Evolutionary conservation across 2,797 vertebrate species (phyloP), one percentile per base, ranked within the genome.

Genomic region (Acanthurus lineatus): DNA sequence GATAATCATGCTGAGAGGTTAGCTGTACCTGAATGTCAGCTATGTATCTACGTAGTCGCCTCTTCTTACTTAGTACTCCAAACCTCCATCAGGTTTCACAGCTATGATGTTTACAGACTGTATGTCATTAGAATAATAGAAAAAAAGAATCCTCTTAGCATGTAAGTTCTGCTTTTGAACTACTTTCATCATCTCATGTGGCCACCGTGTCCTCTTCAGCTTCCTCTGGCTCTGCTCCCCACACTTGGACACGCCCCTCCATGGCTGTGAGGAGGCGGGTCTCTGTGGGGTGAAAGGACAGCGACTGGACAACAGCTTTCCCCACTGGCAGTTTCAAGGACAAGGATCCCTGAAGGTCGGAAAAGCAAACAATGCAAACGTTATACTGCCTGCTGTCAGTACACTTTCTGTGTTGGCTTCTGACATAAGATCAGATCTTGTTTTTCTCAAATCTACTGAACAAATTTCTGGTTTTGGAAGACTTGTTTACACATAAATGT

Each of bases 201-300:
- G 68, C 67, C 70, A 17, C 35, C 0, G 12, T 51, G 0, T 86
- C 84, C 42, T 81, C 85, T 10, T 87, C 91, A 0, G 86, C 65
- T 49, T 95, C 93, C 1, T 95, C 95, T 2, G 91, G 83, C 44
- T 96, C 95, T 14, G 90, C 92, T 5, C 94, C 93, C 97, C 97
- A 99, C 62, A 97, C 93, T 69, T 97, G 96, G 62, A 98, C 78
- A 2, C 78, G 88, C 35, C 97, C 96, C 81, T 96, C 96, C 28
- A 93, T 94, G 75, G 97, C 94, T 0, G 96, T 96, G 32, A 98
- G 94, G 68, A 98, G 95, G 73, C 91, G 85, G 68, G 97, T 88
- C 86, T 97, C 95, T 0, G 90, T 86, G 0, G 97, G 98, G 79
- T 98, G 98, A 91, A 96, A 98, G 63, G 96, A 93, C 79, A 99